Conservation (phyloP, 2,888 invertebrate species). For the Mythimna loreyi region DNA sequence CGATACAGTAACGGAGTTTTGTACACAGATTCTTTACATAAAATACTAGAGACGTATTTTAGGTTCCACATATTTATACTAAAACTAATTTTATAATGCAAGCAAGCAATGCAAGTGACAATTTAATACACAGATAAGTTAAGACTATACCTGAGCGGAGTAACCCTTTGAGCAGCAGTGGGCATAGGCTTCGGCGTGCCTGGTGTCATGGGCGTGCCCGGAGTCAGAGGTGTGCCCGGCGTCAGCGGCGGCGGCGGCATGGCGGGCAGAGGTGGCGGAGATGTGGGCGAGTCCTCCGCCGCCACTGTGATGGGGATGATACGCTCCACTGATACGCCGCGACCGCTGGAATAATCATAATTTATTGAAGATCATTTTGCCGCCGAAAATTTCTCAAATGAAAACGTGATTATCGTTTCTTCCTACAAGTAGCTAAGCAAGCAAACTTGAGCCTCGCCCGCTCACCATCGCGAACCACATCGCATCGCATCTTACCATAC, state of each 20-base stretch:
- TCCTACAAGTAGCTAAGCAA: no score
- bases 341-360: not conserved
- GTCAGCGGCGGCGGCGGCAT: conserved; percentile 29
- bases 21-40: no score
- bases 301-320: conserved; percentile 87
- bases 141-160: conserved; percentile 59
- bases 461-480: no score
- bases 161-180: conserved; percentile 56
- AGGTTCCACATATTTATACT: no score
- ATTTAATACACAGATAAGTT: not conserved
- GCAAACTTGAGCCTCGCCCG: no score
- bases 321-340: conserved; percentile 88
- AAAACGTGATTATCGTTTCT: no score
- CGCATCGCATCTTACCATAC: no score
- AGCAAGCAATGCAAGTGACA: no score
- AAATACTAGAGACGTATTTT: no score
- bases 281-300: conserved; percentile 62
- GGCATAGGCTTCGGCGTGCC: conserved; percentile 38
- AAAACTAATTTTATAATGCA: no score
- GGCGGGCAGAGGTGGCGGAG: conserved; percentile 65
- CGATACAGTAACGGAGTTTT: no score
- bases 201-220: conserved; percentile 26
- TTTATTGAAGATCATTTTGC: not conserved
- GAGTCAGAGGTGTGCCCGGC: conserved; percentile 50
- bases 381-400: not conserved